Percentiles rank a stretch among this genome's conserved stretches.
Conservation (phyloP, 1,140 invertebrate genomes). For the Drosophila burlai region DNA sequence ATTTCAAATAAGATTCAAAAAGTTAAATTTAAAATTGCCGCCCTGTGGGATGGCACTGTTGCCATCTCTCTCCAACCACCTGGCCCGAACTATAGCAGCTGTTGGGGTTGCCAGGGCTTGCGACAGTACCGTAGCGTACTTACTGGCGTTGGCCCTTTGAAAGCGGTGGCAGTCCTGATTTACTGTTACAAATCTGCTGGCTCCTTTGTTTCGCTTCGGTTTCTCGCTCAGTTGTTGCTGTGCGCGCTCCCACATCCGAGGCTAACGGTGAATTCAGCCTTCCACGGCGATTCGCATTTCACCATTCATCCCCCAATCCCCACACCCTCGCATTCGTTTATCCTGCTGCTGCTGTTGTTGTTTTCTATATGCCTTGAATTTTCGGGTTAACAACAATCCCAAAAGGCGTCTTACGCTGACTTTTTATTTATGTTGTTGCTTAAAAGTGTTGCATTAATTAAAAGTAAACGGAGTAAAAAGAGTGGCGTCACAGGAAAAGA, state of each 20-base stretch:
- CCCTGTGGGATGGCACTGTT: constrained; percentile 5
- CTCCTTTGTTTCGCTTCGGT: constrained; percentile 40
- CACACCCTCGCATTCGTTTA: constrained; percentile 15
- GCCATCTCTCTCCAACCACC: no score
- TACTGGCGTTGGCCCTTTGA: constrained; percentile 1
- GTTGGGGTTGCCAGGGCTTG: constrained; percentile 29
- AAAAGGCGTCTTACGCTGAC: background rate
- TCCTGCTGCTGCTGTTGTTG: constrained; percentile 41
- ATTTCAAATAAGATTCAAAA: background rate
- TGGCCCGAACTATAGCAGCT: constrained; percentile 7
- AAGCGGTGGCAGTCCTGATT: constrained; percentile 18
- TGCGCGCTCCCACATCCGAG: constrained; percentile 51
- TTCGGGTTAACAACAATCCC: constrained; percentile 34
- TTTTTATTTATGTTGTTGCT: background rate
- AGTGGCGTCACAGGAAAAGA: constrained; percentile 61
- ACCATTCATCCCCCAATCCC: constrained; percentile 14
- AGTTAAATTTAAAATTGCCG: background rate
- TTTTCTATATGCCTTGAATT: constrained; percentile 47
- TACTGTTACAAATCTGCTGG: constrained; percentile 27
- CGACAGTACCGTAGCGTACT: constrained; percentile 1
- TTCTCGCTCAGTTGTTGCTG: constrained; percentile 58
- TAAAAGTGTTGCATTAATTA: background rate
- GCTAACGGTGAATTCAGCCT: constrained; percentile 37
- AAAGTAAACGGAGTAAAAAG: constrained; percentile 6
- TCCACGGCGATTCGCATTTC: constrained; percentile 24